Evolutionary conservation across 2,888 invertebrate genomes (phyloP), one percentile per base, ranked within the genome.

Genomic region (Dicyrtoma fusca): DNA sequence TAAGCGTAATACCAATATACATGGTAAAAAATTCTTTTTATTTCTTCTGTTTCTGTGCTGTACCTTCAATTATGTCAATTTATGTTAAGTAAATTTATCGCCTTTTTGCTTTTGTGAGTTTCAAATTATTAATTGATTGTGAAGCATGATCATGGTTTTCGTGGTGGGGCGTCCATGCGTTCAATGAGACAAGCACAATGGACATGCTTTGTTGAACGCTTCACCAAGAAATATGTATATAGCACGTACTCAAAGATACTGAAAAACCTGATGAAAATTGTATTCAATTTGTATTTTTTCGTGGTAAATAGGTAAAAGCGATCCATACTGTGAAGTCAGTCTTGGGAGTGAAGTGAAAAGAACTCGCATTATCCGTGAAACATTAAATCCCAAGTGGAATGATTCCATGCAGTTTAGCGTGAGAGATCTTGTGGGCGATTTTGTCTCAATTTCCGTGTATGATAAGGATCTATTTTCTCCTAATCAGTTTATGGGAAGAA

Each of bases 391-490:
- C 13, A 85, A 89, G 74, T 91, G 91, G 91, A 90, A 91, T 82
- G 86, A 88, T 69, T 88, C 89, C 62, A 91, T 91, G 91, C 91
- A 91, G 83, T 91, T 91, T 82, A 87, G 89, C 75, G 86, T 91
- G 62, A 87, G 88, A 81, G 89, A 90, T 82, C 82, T 90, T 3
- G 83, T 87, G 59, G 88, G 89, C 81, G 91, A 91, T 82, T 87
- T 89, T 23, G 84, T 91, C 13, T 89, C 88, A 79, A 87, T 91
- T 76, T 88, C 89, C 11, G 90, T 90, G 26, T 89, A 88, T 81
- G 90, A 91, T 81, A 87, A 89, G 82, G 90, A 90, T 80, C 86
- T 88, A 69, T 91, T 89, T 82, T 88, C 88, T 73, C 91, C 91
- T 13, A 90, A 91, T 83, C 90, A 90, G 83, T 90, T 90, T 82